A percentile compares a stretch with the other conserved stretches of the same genome.
phyloP scores from a whole-genome alignment of 1,140 invertebrate species.

The Procambarus clarkii region DNA sequence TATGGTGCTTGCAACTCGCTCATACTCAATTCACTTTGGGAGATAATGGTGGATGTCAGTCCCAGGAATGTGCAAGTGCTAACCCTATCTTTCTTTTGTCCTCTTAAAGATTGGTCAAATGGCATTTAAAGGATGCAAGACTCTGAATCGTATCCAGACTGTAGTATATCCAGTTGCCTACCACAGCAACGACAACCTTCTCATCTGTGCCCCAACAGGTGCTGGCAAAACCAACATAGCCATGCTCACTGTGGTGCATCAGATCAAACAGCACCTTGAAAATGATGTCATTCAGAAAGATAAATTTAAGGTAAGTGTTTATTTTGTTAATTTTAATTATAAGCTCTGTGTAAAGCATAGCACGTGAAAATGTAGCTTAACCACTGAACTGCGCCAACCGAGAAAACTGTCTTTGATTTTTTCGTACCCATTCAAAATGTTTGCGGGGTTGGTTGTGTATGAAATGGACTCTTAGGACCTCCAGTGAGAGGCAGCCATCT shows the following conservation, averaged over 20 bases:
- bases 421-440: too few species aligned
- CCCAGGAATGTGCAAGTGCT: too few species aligned
- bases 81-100: neutral
- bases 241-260: conserved; percentile 92
- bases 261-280: conserved; percentile 90
- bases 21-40: too few species aligned
- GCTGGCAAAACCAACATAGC: conserved; percentile 99
- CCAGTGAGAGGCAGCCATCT: too few species aligned
- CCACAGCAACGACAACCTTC: conserved; percentile 96
- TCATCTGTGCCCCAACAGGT: conserved; percentile 97
- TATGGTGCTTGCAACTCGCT: too few species aligned
- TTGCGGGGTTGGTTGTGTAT: too few species aligned
- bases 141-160: conserved; percentile 95
- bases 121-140: conserved; percentile 90
- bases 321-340: neutral
- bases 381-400: too few species aligned
- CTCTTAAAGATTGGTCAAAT: conserved; percentile 84
- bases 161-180: conserved; percentile 97
- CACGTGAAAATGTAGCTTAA: too few species aligned
- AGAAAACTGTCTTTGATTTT: too few species aligned
- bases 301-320: conserved; percentile 88
- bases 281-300: conserved; percentile 89
- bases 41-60: too few species aligned
- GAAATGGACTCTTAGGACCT: too few species aligned
- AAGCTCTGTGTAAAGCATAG: too few species aligned